Evolutionary conservation across 2,113 vertebrate species (phyloP), one percentile per base, ranked within the genome.

Genomic region (Brachyhypopomus occidentalis): DNA sequence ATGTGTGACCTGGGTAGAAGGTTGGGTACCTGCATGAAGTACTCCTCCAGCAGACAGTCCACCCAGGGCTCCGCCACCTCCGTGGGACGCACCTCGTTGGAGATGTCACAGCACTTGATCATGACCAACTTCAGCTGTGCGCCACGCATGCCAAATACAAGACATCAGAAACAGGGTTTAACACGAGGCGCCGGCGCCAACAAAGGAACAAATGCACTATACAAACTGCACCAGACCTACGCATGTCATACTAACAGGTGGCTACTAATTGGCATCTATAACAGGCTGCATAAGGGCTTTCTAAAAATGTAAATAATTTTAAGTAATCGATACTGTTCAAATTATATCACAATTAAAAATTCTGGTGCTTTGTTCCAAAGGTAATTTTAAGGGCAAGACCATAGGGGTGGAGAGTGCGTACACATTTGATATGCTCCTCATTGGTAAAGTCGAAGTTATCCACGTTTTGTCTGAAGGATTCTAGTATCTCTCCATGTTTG

Each of bases 91-190:
- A 99, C 98, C 86, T 99, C 98, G 0, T 99, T 99, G 67, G 98
- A 99, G 89, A 99, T 98, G 78, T 99, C 98, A 4, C 98, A 99
- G 90, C 97, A 99, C 88, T 99, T 99, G 86, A 99, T 99, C 90
- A 99, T 79, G 12, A 99, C 92, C 96, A 97, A 98, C 92, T 98
- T 98, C 88, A 99, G 91, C 98, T 98, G 45, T 52, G 92, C 25
- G 93, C 88, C 48, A 22, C 55, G 8, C 30, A 20, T n/a, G 16
- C 56, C 67, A 2, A 78, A 34, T 5, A 20, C 27, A 45, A 3
- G 5, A 69, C 5, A 69, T 41, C 19, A 55, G 41, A 56, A 2
- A 74, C 5, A 16, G 23, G 14, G 20, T 23, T 59, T 38, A 23
- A 71, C 63, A 25, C 17, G 2, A 62, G 52, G 12, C 5, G 1